A percentile compares a stretch with the other conserved stretches of the same genome.
Conservation (phyloP, 2,113 vertebrate genomes). For the Eptesicus fuscus region DNA sequence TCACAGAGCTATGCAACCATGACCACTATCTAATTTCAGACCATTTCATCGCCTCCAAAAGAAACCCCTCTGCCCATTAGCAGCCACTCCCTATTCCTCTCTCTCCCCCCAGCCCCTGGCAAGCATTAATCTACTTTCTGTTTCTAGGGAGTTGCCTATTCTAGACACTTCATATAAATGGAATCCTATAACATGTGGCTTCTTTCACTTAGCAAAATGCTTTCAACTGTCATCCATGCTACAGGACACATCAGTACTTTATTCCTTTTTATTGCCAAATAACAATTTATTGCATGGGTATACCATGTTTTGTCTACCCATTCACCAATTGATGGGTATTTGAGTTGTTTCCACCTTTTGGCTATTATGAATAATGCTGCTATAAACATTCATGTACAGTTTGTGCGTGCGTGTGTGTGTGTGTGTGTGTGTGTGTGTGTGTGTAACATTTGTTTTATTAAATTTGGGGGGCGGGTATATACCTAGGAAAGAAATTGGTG, state of each 20-base stretch:
- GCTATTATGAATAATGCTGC: background rate
- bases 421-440: background rate
- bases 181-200: background rate
- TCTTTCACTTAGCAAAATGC: background rate
- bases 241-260: background rate
- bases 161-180: background rate
- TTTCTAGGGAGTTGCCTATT: background rate
- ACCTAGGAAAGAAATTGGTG: background rate
- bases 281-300: background rate
- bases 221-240: background rate
- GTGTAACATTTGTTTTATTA: background rate
- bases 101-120: background rate
- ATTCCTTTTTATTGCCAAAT: background rate
- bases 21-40: background rate
- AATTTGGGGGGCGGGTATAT: background rate
- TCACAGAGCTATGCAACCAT: background rate
- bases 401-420: background rate
- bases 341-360: background rate
- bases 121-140: background rate
- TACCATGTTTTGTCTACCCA: background rate
- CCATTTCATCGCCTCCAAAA: background rate
- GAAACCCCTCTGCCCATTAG: background rate
- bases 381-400: background rate
- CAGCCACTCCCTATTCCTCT: background rate
- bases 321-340: background rate